These are phyloP conservation scores for Phrynosoma blainvillii DNA, from an alignment of 2,113 vertebrate genomes.

Conservation along the genomic window DNA sequence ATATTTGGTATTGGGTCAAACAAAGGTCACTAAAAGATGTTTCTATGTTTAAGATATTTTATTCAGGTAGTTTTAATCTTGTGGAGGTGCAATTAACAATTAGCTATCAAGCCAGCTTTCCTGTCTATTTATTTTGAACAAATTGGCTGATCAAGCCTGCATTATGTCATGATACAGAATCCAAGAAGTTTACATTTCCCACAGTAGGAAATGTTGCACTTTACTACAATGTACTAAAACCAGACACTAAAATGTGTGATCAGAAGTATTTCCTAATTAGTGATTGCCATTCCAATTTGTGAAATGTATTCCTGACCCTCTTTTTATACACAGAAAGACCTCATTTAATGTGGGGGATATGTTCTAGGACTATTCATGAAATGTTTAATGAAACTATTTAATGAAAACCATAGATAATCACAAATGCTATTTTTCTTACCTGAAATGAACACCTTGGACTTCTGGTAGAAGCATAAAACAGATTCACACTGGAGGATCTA, in stretches of 20 bases:
- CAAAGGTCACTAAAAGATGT: constrained; percentile 55
- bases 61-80: constrained; percentile 52
- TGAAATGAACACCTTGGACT: no score
- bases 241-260: background rate
- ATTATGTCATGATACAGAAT: constrained; percentile 23
- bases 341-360: no score
- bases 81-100: constrained; percentile 37
- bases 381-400: no score
- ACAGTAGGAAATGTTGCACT: constrained; percentile 20
- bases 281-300: background rate
- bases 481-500: no score
- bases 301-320: background rate
- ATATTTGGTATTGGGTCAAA: constrained; percentile 62
- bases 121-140: background rate
- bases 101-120: constrained; percentile 15
- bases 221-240: background rate
- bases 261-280: background rate
- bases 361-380: no score
- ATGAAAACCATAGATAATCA: no score
- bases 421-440: no score
- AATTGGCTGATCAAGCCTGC: background rate
- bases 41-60: constrained; percentile 44
- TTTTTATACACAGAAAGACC: background rate
- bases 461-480: no score
- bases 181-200: constrained; percentile 27